Base-by-base conservation (phyloP, 2,113 vertebrate genomes). In the Rhinichthys klamathensis region DNA sequence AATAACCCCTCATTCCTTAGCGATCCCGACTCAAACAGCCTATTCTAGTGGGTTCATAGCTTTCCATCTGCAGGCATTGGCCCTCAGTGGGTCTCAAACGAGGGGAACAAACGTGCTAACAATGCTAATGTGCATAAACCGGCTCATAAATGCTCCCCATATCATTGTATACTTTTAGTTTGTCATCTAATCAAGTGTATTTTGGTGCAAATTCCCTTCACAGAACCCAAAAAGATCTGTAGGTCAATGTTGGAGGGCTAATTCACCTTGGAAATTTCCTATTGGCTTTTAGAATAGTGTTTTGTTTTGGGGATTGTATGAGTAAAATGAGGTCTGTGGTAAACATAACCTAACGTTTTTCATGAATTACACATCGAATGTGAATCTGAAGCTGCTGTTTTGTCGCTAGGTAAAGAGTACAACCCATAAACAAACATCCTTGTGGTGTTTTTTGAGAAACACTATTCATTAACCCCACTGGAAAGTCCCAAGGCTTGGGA, bases 1-100 rank as follows among this genome's bases (percentile, higher is more conserved):
- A 58, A 83, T 27, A 87, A 69, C 72, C 51, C 56, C 44, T 23
- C 51, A 44, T 51, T 32, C 67, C 83, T 32, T 35, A 87, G 32
- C 25, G 23, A 70, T 63, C 73, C 69, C 67, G 65, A 51, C 49
- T 12, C 58, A 83, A 51, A 65, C 79, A 51, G 84, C 70, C 86
- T 65, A 69, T 78, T 41, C 70, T 63, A 60, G 27, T 73, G 70
- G 61, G 69, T 85, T 60, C 84, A 84, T 46, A 81, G 56, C 61
- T 85, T 73, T 61, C 51, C 41, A 61, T 44, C 30, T 63, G 3
- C 12, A 79, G 27, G 6, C 61, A 21, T 54, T 21, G 63, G 49
- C 61, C 51, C 73, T 76, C 23, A 44, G n/a, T n/a, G 32, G 76
- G 60, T 78, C 30, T 78, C 76, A 46, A 44, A 16, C 3, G 5